Evolutionary conservation across 92 coral and sea anemone species (phyloP).

Genomic region (Meandrina meandrites): DNA sequence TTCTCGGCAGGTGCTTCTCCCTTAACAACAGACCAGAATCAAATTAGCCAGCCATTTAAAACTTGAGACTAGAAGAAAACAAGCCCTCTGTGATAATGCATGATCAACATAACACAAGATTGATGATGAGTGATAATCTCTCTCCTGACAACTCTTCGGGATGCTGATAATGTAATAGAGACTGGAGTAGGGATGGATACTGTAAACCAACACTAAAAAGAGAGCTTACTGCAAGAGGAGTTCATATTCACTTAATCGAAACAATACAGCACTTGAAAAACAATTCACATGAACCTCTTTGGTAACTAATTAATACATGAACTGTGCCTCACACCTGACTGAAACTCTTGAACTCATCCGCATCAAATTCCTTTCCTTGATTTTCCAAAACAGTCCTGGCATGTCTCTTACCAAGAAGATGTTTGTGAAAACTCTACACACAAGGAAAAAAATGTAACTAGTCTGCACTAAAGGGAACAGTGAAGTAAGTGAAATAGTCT

Average conservation of each 20-base stretch:
- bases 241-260: too few relatives aligned
- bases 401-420: constrained; percentile 88
- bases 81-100: not conserved
- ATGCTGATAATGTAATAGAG: too few relatives aligned
- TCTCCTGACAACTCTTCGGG: not conserved
- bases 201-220: too few relatives aligned
- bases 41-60: not conserved
- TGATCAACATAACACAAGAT: not conserved
- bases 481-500: not conserved
- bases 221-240: too few relatives aligned
- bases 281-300: too few relatives aligned
- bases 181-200: not conserved
- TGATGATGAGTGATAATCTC: not conserved
- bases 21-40: not conserved
- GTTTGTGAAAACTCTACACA: constrained; percentile 80
- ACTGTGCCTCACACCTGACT: constrained; percentile 24
- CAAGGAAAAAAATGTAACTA: not conserved
- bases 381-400: constrained; percentile 83
- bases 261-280: too few relatives aligned
- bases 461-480: not conserved
- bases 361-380: constrained; percentile 83
- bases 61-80: not conserved
- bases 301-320: too few relatives aligned
- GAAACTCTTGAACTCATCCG: constrained; percentile 75
- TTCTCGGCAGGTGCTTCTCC: constrained; percentile 7